Conservation (phyloP, 2,113 vertebrate genomes). For the Malurus elegans region DNA sequence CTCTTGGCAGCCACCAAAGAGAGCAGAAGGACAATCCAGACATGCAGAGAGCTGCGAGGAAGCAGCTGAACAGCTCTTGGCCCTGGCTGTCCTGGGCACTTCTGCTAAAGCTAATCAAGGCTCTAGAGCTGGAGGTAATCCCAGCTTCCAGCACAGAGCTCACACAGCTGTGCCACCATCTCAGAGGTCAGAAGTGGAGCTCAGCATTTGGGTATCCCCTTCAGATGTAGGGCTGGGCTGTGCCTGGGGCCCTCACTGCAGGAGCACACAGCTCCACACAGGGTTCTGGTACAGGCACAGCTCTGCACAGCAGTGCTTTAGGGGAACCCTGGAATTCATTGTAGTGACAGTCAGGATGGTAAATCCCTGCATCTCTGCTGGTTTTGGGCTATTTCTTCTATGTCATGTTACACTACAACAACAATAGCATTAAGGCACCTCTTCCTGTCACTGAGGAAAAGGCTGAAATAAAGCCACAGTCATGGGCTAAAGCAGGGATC, state of each 20-base stretch:
- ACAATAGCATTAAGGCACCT: not conserved
- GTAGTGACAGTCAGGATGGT: not conserved
- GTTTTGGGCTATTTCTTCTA: not conserved
- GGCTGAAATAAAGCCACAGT: not conserved
- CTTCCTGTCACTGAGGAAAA: not conserved
- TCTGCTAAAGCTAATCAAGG: not conserved
- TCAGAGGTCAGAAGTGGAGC: not conserved
- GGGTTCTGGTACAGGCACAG: not conserved
- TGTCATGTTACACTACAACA: not conserved
- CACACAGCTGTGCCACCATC: not conserved
- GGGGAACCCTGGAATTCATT: not conserved
- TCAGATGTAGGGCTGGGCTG: rapidly evolving
- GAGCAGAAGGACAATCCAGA: not conserved
- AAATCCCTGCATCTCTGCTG: not conserved
- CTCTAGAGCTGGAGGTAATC: no score
- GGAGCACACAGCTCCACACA: not conserved
- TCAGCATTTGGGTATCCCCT: no score
- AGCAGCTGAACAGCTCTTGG: not conserved
- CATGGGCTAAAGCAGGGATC: not conserved
- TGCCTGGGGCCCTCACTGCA: rapidly evolving
- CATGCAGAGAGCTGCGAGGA: not conserved
- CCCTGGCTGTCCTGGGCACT: not conserved
- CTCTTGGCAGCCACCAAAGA: not conserved
- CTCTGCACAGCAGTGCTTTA: not conserved
- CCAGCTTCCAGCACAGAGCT: rapidly evolving